Conservation (phyloP, 2,113 vertebrate species). For the Hylia prasina region DNA sequence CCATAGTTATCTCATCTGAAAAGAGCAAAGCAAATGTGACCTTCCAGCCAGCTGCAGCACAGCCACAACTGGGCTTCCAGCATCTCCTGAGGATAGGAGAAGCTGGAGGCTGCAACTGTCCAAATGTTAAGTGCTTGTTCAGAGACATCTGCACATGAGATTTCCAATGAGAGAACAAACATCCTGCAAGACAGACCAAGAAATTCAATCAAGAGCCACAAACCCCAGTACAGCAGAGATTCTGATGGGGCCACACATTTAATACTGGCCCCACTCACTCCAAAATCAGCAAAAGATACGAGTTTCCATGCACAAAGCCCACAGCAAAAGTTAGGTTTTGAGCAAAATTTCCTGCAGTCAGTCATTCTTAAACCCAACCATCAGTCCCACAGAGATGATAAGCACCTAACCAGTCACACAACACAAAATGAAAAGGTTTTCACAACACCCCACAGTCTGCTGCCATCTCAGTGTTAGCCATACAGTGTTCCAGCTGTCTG, state of each 20-base stretch:
- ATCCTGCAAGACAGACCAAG: background rate
- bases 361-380: background rate
- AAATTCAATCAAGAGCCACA: background rate
- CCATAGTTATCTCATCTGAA: background rate
- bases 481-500: background rate
- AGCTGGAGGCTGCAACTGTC: background rate
- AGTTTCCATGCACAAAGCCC: background rate
- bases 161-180: background rate
- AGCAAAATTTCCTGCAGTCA: background rate
- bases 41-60: background rate
- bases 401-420: background rate
- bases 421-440: background rate
- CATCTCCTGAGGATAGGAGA: background rate
- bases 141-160: background rate
- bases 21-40: background rate
- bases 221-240: background rate
- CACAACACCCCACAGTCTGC: background rate
- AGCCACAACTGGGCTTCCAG: background rate
- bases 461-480: background rate
- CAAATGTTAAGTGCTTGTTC: background rate
- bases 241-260: background rate
- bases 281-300: background rate
- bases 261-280: background rate
- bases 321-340: background rate
- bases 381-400: slow-evolving; percentile 18